Percentiles rank a stretch among this genome's conserved stretches.
Conservation (phyloP, 1,140 invertebrate species). For the Rhyzopertha dominica region DNA sequence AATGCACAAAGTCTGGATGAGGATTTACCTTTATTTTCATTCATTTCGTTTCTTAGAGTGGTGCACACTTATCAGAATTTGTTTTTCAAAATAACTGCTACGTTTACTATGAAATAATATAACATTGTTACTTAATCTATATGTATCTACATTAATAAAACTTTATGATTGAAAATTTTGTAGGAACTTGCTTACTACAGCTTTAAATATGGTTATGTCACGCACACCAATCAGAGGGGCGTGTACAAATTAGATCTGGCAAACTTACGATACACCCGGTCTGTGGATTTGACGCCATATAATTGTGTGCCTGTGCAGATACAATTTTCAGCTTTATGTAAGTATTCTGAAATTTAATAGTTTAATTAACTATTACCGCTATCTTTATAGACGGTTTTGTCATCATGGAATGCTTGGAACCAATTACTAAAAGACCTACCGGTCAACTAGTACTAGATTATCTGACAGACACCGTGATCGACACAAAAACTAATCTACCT, state of each 20-base stretch:
- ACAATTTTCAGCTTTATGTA: conserved; percentile 71
- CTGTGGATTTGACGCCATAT: conserved; percentile 68
- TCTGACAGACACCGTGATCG: conserved; percentile 68
- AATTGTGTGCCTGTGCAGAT: conserved; percentile 69
- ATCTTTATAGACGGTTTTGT: conserved; percentile 64
- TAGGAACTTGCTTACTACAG: conserved; percentile 59
- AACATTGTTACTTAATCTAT: too few species aligned
- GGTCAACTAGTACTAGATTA: conserved; percentile 73
- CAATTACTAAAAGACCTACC: conserved; percentile 56
- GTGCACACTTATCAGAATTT: too few species aligned
- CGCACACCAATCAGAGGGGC: conserved; percentile 67
- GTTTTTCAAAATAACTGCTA: too few species aligned
- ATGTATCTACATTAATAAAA: too few species aligned
- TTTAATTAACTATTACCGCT: conserved; percentile 6
- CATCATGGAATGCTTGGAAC: conserved; percentile 66
- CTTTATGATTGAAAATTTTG: too few species aligned
- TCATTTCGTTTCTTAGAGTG: too few species aligned
- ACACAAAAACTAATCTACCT: conserved; percentile 57
- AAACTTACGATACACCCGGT: conserved; percentile 69
- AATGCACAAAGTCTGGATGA: too few species aligned
- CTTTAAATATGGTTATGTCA: conserved; percentile 74
- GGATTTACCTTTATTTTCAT: too few species aligned
- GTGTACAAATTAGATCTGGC: conserved; percentile 73
- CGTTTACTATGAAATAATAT: too few species aligned
- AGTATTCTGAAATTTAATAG: conserved; percentile 47